Evolutionary conservation across 2,888 invertebrate genomes (phyloP).

Genomic region (Pollenia amentaria): DNA sequence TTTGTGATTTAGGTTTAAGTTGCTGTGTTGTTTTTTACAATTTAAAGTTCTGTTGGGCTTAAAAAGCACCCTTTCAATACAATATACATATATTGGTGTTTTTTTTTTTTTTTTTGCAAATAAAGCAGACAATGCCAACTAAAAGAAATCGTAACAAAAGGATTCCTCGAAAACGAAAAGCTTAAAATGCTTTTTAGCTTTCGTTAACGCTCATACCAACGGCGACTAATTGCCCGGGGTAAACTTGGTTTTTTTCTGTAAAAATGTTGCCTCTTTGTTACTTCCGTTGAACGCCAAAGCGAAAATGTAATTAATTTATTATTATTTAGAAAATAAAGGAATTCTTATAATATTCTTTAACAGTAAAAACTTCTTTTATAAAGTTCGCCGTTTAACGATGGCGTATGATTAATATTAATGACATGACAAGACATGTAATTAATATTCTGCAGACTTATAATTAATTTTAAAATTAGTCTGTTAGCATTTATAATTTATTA

Average conservation of each 20-base stretch:
- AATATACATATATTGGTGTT: no score
- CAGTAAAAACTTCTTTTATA: not conserved
- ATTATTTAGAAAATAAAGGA: no score
- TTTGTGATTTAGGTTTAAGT: no score
- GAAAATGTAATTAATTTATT: no score
- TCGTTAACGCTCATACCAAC: not conserved
- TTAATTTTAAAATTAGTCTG: not conserved
- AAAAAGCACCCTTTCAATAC: no score
- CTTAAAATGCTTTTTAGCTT: slow-evolving; percentile 4
- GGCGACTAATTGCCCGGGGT: slow-evolving; percentile 11
- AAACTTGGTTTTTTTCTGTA: not conserved
- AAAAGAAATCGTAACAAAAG: not conserved
- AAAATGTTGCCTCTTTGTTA: no score
- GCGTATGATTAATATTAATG: slow-evolving; percentile 31
- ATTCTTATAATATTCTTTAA: no score
- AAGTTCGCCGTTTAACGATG: not conserved
- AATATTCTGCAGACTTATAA: not conserved
- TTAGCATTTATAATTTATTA: not conserved
- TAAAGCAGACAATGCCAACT: not conserved
- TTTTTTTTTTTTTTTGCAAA: no score
- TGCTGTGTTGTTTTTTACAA: no score
- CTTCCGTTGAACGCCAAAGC: no score
- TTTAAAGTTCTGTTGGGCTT: no score
- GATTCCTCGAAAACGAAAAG: not conserved
- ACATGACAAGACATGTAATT: not conserved